phyloP scores from a whole-genome alignment of 2,113 vertebrate species.

The Thunnus maccoyii region DNA sequence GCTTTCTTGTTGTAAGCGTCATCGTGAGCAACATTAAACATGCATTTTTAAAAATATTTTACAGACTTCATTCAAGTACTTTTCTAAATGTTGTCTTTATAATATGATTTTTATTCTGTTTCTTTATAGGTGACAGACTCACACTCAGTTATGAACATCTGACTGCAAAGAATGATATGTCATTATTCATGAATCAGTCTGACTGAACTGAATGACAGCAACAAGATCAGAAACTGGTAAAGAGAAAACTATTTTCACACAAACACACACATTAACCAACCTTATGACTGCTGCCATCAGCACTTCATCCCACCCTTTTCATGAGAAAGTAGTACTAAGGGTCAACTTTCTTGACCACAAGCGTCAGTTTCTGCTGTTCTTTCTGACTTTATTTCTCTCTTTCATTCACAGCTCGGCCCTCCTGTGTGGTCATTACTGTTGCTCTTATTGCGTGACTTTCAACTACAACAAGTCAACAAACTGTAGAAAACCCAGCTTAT shows the following conservation, averaged over 20 bases:
- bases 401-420: constrained; percentile 57
- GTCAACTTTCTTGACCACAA: constrained; percentile 51
- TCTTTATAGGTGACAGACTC: not conserved
- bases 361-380: constrained; percentile 9
- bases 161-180: not conserved
- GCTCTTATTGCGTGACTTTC: constrained; percentile 65
- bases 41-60: not conserved
- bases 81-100: not conserved
- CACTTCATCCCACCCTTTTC: constrained; percentile 37
- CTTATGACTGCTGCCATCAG: constrained; percentile 54
- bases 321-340: constrained; percentile 54
- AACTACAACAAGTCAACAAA: constrained; percentile 78
- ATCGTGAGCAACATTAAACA: constrained; percentile 9
- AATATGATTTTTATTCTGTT: not conserved
- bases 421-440: constrained; percentile 75
- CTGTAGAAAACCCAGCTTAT: constrained; percentile 72
- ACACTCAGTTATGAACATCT: not conserved
- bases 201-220: constrained; percentile 4
- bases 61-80: not conserved
- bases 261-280: constrained; percentile 1
- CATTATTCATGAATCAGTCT: constrained; percentile 26
- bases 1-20: constrained; percentile 32
- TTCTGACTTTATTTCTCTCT: not conserved
- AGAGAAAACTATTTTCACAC: constrained; percentile 9
- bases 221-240: not conserved